Evolutionary conservation across 1,140 invertebrate genomes (phyloP), one percentile per base, ranked within the genome.

Genomic region (Lucilia sericata): DNA sequence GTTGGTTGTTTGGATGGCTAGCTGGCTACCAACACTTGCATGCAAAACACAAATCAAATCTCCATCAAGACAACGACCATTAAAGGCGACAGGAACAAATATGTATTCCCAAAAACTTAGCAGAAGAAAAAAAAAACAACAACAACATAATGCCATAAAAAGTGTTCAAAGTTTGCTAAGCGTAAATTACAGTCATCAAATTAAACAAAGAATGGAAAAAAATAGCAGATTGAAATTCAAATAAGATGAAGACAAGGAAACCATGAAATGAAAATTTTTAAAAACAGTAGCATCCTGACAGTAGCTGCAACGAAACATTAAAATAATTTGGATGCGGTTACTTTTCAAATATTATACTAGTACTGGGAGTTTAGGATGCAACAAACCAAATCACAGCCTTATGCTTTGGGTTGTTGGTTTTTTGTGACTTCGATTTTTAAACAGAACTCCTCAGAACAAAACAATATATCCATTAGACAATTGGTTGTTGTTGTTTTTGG

Each of bases 381-480:
- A 25, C 19, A 70, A 19, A 19, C 55, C 13, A 60, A 70, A 70
- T 70, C 65, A 70, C 65, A 70, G 65, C 0, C 65, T 21, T 70
- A 19, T 60, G 17, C n/a, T 70, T 70, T 70, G 19, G n/a, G 21
- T 70, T 7, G n/a, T 25, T 19, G 19, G 7, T 55, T 55, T 55
- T 55, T 55, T 55, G 34, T 76, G 13, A 3, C 10, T 42, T 42
- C 10, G 42, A 10, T 42, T 42, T 42, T 42, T 42, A 42, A 42
- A 42, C 42, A 42, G 42, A 42, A 42, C 42, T 42, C 5, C 42
- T 42, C 5, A 42, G 42, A 42, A 42, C 25, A 30, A 78, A n/a
- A n/a, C 34, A 80, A 14, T 21, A 80, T 49, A 49, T 25, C 49
- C 42, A 80, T 80, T 80, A 80, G 76, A 80, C 76, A 80, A 80